Evolutionary conservation across 1,140 invertebrate species (phyloP).

Genomic region (Drosophila ercepeae): DNA sequence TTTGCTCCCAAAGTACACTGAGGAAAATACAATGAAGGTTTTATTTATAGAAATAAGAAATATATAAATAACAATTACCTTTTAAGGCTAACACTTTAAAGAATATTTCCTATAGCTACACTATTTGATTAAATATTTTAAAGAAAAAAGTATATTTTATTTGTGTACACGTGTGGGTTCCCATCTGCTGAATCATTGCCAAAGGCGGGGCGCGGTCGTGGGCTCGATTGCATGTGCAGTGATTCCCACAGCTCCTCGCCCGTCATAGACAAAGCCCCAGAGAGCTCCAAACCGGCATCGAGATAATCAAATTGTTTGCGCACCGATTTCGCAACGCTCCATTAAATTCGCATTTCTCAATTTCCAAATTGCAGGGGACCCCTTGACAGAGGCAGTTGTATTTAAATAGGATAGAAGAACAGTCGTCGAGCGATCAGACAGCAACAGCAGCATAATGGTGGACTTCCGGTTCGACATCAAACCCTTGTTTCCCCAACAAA

Average conservation of each 20-base stretch:
- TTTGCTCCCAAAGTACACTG: constrained; percentile 17
- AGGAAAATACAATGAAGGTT: background rate
- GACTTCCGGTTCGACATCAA: constrained; percentile 87
- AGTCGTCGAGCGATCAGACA: too few relatives aligned
- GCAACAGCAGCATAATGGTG: constrained; percentile 83
- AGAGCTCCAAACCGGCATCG: constrained; percentile 14
- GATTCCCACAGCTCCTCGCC: constrained; percentile 51
- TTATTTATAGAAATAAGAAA: background rate
- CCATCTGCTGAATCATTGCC: constrained; percentile 57
- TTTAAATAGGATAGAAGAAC: background rate
- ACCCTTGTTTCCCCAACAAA: constrained; percentile 85
- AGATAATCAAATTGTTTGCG: constrained; percentile 68
- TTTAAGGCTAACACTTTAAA: too few relatives aligned
- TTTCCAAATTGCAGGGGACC: constrained; percentile 47
- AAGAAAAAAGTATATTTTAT: constrained; percentile 1
- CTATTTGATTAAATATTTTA: too few relatives aligned
- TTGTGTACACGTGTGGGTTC: constrained; percentile 44
- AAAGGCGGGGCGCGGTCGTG: constrained; percentile 28
- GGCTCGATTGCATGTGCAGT: constrained; percentile 61
- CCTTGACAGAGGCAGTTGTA: background rate
- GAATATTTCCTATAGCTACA: too few relatives aligned
- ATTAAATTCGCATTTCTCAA: constrained; percentile 67
- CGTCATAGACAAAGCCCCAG: constrained; percentile 25
- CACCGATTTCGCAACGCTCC: constrained; percentile 68
- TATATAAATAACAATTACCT: too few relatives aligned